Conservation (phyloP, 1,140 invertebrate species). For the Saccostrea cuccullata region DNA sequence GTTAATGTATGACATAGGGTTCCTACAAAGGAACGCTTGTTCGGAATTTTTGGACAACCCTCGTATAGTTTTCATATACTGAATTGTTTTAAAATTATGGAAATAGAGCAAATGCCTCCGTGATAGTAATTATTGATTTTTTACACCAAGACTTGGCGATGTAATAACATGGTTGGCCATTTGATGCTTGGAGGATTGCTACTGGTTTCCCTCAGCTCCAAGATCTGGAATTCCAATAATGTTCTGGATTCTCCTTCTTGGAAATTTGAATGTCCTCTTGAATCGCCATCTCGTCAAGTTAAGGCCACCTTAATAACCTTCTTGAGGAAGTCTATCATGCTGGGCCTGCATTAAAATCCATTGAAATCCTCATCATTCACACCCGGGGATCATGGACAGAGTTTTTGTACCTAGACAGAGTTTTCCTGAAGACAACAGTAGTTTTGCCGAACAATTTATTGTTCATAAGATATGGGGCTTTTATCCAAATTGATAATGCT, state of each 20-base stretch:
- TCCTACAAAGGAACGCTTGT: too few relatives aligned
- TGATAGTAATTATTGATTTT: too few relatives aligned
- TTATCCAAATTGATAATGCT: background rate
- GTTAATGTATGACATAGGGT: too few relatives aligned
- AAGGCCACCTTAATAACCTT: background rate
- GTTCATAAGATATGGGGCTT: background rate
- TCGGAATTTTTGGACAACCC: too few relatives aligned
- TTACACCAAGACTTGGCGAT: too few relatives aligned
- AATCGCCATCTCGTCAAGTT: background rate
- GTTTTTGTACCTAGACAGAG: background rate
- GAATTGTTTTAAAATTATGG: too few relatives aligned
- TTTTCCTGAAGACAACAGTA: background rate
- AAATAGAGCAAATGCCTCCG: too few relatives aligned
- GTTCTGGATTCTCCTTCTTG: background rate
- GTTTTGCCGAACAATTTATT: background rate
- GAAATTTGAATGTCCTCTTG: background rate
- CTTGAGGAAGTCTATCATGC: background rate
- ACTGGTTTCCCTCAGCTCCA: background rate
- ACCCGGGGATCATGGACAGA: background rate
- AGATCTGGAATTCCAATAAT: background rate
- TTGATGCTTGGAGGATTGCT: background rate
- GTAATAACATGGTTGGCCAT: constrained; percentile 31
- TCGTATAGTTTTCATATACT: too few relatives aligned
- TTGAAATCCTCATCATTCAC: background rate
- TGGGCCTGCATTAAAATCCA: too few relatives aligned